phyloP scores from a whole-genome alignment of 2,888 invertebrate genomes.

The Catonia carolina region DNA sequence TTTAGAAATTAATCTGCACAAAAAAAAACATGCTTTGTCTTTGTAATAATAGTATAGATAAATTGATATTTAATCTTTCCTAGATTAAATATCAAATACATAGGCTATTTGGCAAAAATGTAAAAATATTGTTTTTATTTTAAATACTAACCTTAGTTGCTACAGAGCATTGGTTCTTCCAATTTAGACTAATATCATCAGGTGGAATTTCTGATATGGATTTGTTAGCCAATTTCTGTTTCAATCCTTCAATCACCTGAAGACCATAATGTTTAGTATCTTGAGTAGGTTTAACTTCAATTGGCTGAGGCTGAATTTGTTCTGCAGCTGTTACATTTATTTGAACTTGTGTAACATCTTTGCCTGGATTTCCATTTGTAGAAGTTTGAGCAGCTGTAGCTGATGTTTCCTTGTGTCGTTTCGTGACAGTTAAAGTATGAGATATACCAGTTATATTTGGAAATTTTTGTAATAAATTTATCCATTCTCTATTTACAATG shows the following conservation, averaged over 20 bases:
- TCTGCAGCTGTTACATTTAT: not conserved
- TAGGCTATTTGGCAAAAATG: too few relatives aligned
- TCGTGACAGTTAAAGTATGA: slow-evolving; percentile 31
- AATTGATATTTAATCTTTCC: too few relatives aligned
- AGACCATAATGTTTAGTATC: slow-evolving; percentile 13
- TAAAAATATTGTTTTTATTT: too few relatives aligned
- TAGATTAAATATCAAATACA: too few relatives aligned
- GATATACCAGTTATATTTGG: slow-evolving; percentile 41
- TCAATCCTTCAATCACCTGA: slow-evolving; percentile 21
- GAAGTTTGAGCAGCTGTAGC: slow-evolving; percentile 7
- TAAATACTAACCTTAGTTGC: slow-evolving; percentile 38
- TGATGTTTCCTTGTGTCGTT: slow-evolving; percentile 27
- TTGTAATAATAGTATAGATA: too few relatives aligned
- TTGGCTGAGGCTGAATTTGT: slow-evolving; percentile 1
- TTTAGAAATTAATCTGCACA: too few relatives aligned
- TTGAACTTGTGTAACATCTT: slow-evolving; percentile 1
- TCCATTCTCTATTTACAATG: slow-evolving; percentile 47
- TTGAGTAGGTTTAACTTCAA: slow-evolving; percentile 1
- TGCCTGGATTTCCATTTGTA: slow-evolving; percentile 1
- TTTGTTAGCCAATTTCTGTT: slow-evolving; percentile 15
- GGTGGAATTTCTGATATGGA: slow-evolving; percentile 4
- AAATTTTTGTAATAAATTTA: slow-evolving; percentile 47
- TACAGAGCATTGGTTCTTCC: slow-evolving; percentile 33
- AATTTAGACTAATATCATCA: slow-evolving; percentile 47
- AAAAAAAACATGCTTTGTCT: too few relatives aligned